Percentiles rank a stretch among this genome's conserved stretches.
Conservation (phyloP, 2,113 vertebrate genomes). For the Trochalopteron elliotii region DNA sequence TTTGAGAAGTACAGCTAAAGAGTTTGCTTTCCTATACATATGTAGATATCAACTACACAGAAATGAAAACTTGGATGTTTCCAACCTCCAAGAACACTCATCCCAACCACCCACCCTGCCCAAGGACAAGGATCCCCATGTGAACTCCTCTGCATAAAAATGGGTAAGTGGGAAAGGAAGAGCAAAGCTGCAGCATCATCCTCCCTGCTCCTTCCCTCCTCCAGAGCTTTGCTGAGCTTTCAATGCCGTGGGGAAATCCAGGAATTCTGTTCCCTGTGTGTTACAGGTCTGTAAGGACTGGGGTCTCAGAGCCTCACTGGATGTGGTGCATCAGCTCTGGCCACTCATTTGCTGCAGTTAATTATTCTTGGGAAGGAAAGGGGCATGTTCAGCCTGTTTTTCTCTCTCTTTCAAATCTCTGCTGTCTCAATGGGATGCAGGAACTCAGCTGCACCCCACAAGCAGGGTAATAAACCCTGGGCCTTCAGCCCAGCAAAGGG, state of each 20-base stretch:
- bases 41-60: background rate
- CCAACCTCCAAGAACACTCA: background rate
- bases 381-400: background rate
- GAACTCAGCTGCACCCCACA: background rate
- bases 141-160: background rate
- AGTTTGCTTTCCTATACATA: slow-evolving; percentile 30
- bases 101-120: background rate
- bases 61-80: background rate
- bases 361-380: background rate
- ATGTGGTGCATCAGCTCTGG: slow-evolving; percentile 7
- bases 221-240: background rate
- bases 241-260: background rate
- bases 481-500: background rate
- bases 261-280: background rate
- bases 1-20: slow-evolving; percentile 59
- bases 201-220: background rate
- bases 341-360: background rate
- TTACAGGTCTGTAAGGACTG: slow-evolving; percentile 12
- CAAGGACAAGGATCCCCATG: accelerated
- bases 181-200: background rate
- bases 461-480: background rate
- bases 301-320: background rate
- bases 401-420: background rate
- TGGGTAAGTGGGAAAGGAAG: background rate
- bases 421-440: background rate